These are phyloP conservation scores for Diaphora mendica DNA, from an alignment of 2,888 invertebrate species.

Conservation along the genomic window DNA sequence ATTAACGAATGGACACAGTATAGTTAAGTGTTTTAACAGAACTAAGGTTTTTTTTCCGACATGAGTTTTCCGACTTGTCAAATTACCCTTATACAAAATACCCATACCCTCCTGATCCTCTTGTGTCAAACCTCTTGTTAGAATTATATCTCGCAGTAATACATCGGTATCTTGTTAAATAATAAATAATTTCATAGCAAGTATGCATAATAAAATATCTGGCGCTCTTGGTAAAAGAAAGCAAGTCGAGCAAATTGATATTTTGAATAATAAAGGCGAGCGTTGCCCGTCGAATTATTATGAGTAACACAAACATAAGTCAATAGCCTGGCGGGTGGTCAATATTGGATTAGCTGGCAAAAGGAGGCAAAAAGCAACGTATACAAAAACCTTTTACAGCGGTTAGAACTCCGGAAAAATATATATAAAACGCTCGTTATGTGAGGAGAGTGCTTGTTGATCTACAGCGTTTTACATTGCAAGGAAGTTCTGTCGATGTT, in stretches of 20 bases:
- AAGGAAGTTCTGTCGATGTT: conserved; percentile 5
- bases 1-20: no score
- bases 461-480: conserved; percentile 19
- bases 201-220: conserved; percentile 59
- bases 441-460: conserved; percentile 65
- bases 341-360: conserved; percentile 86
- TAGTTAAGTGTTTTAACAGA: no score
- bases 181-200: conserved; percentile 54
- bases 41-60: no score
- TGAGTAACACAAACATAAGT: conserved; percentile 85
- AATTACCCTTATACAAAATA: no score
- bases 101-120: no score
- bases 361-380: conserved; percentile 87
- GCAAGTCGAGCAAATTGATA: conserved; percentile 81
- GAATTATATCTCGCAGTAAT: neutral
- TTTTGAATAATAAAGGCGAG: conserved; percentile 85
- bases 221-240: conserved; percentile 70
- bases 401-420: conserved; percentile 82
- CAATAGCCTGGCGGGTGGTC: conserved; percentile 85
- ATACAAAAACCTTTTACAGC: conserved; percentile 87
- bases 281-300: conserved; percentile 80
- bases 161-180: conserved; percentile 19
- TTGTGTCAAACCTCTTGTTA: neutral
- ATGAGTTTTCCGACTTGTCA: no score
- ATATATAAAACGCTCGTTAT: conserved; percentile 76